Conservation (phyloP, 2,797 vertebrate genomes). For the Schizopygopsis malacanthus region DNA sequence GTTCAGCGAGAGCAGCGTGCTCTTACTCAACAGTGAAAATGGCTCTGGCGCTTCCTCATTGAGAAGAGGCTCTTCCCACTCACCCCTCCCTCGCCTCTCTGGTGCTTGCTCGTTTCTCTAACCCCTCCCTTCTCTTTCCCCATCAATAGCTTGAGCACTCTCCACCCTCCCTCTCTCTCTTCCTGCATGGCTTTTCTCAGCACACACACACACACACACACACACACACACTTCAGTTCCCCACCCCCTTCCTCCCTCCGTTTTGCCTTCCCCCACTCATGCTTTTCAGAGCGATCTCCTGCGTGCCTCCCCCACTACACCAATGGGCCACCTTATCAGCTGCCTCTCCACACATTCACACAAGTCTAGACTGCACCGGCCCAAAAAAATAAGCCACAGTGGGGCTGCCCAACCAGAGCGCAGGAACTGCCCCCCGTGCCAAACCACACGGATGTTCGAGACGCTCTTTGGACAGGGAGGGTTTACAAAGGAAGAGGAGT, state of each 20-base stretch:
- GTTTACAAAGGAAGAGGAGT: constrained; percentile 21
- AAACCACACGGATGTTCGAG: neutral
- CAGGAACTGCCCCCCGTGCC: constrained; percentile 28
- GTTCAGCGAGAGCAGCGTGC: constrained; percentile 73
- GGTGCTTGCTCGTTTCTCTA: constrained; percentile 61
- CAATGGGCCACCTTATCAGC: constrained; percentile 64
- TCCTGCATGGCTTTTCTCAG: constrained; percentile 66
- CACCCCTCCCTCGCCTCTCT: constrained; percentile 69
- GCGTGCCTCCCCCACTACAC: constrained; percentile 68
- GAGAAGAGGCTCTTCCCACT: constrained; percentile 77
- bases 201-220: constrained; percentile 73
- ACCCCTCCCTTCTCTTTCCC: constrained; percentile 70
- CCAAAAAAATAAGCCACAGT: constrained; percentile 32
- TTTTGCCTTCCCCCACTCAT: constrained; percentile 42
- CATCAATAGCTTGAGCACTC: constrained; percentile 77
- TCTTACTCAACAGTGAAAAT: constrained; percentile 85
- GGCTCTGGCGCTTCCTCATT: constrained; percentile 85
- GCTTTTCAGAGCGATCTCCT: constrained; percentile 66
- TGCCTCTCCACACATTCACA: constrained; percentile 55
- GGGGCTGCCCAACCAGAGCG: constrained; percentile 1
- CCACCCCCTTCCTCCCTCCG: constrained; percentile 57
- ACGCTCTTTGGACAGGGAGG: neutral
- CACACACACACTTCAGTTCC: constrained; percentile 64
- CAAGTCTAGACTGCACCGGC: constrained; percentile 50
- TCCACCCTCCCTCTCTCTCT: constrained; percentile 62